Evolutionary conservation across 2,797 vertebrate species (phyloP).

Genomic region (Triplophysa bombifrons): DNA sequence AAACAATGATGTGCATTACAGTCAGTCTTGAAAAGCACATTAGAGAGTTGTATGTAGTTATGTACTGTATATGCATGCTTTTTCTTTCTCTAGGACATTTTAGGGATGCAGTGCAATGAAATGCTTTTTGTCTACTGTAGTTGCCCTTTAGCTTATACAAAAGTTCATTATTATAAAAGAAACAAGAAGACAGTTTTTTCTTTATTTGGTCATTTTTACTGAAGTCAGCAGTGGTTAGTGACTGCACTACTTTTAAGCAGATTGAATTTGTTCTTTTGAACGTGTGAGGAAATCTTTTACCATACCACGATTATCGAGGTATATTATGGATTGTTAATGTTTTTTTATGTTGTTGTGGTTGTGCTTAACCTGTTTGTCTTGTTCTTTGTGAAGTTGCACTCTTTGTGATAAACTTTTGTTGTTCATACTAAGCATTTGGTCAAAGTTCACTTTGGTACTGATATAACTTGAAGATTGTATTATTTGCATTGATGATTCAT

Average conservation of each 20-base stretch:
- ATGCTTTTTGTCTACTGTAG: neutral
- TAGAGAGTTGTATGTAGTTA: neutral
- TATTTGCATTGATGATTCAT: neutral
- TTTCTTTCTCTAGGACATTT: neutral
- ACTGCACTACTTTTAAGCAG: neutral
- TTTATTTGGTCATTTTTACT: neutral
- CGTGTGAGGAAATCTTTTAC: neutral
- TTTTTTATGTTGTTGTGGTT: neutral
- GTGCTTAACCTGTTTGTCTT: constrained; percentile 45
- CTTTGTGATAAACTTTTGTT: constrained; percentile 7
- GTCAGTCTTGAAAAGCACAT: neutral
- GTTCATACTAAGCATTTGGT: constrained; percentile 4
- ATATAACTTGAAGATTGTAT: neutral
- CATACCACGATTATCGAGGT: neutral
- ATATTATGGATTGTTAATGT: neutral
- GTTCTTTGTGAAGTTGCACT: constrained; percentile 30
- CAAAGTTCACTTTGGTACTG: constrained; percentile 23
- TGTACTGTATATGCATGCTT: too few relatives aligned
- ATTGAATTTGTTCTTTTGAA: neutral
- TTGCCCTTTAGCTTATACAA: neutral
- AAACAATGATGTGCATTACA: neutral
- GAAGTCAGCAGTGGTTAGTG: neutral
- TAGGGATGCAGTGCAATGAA: neutral
- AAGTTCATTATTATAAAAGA: too few relatives aligned
- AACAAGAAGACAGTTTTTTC: too few relatives aligned